Percentiles rank a stretch among this genome's conserved stretches.
These are phyloP conservation scores for Diglossa cyanea DNA, from an alignment of 2,797 vertebrate species.

Conservation along the genomic window DNA sequence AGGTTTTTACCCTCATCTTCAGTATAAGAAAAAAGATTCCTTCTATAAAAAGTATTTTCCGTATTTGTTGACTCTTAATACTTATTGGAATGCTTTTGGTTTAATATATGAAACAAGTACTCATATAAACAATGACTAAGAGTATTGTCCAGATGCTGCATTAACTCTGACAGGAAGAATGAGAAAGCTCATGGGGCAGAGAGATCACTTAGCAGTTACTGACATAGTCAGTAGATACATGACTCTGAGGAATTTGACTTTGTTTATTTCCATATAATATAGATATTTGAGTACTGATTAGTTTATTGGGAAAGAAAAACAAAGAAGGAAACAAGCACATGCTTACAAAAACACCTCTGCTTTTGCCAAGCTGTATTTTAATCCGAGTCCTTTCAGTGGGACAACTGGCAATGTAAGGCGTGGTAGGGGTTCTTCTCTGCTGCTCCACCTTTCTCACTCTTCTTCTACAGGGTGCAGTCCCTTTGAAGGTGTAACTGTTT, in stretches of 20 bases:
- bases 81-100: neutral
- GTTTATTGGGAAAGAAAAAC: neutral
- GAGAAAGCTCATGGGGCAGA: neutral
- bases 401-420: neutral
- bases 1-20: neutral
- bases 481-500: accelerated
- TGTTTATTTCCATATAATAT: neutral
- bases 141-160: neutral
- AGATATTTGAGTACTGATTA: neutral
- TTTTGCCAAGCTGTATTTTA: neutral
- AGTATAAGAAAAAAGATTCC: neutral
- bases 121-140: neutral
- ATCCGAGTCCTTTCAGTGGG: neutral
- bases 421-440: neutral
- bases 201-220: neutral
- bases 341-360: neutral
- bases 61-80: neutral
- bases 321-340: neutral
- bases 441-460: neutral
- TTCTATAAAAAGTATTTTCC: neutral
- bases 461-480: neutral
- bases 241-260: neutral
- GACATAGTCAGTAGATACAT: neutral
- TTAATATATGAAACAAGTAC: neutral
- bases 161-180: neutral